Percentiles rank a stretch among this genome's conserved stretches.
Evolutionary conservation across 64 coral and sea anemone genomes (phyloP).

Genomic region (Orbicella faveolata): DNA sequence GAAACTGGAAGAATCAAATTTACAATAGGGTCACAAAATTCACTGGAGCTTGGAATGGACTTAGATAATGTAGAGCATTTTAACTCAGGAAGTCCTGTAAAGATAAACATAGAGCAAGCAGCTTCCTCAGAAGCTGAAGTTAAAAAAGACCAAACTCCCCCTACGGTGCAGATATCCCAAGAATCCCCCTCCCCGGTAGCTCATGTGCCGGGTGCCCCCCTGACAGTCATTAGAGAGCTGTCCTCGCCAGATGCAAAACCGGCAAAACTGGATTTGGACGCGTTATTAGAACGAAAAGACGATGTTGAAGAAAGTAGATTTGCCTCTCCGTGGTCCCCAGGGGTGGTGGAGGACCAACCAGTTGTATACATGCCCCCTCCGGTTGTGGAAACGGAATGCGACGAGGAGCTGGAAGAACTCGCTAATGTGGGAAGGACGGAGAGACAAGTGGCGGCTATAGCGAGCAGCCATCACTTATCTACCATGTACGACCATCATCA

Average conservation of each 20-base stretch:
- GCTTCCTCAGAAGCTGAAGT: neutral
- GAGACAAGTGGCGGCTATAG: constrained; percentile 1
- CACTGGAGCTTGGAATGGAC: neutral
- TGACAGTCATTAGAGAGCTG: neutral
- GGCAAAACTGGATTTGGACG: neutral
- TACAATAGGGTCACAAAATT: too few relatives aligned
- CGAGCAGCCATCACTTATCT: constrained; percentile 31
- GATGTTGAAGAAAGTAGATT: neutral
- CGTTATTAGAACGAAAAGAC: neutral
- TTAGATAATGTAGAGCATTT: constrained; percentile 23
- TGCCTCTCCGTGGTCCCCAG: constrained; percentile 30
- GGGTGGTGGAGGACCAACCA: constrained; percentile 29
- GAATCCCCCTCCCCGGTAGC: neutral
- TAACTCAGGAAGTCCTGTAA: neutral
- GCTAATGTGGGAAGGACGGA: constrained; percentile 31
- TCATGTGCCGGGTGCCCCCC: neutral
- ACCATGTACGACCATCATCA: constrained; percentile 30
- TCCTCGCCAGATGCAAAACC: neutral
- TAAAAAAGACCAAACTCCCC: neutral
- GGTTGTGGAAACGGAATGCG: constrained; percentile 36
- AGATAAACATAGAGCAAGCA: neutral
- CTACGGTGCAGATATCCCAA: constrained; percentile 9
- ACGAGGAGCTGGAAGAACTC: constrained; percentile 22
- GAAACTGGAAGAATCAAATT: neutral
- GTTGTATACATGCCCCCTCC: constrained; percentile 33